Evolutionary conservation across 2,797 vertebrate species (phyloP).

Genomic region (Chromis chromis): DNA sequence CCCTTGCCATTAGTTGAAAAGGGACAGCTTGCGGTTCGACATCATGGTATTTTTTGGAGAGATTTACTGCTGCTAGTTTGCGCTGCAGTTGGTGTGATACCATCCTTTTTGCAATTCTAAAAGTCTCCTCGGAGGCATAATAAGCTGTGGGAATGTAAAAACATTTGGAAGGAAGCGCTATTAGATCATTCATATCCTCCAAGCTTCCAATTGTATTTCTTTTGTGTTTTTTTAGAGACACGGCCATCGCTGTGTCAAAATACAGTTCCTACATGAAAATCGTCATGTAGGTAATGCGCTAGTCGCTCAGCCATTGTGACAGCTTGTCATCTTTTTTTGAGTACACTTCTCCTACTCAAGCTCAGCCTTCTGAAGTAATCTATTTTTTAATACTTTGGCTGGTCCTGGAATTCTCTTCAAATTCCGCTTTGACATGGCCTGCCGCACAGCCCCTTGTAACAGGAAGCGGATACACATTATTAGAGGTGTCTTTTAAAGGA

Average conservation of each 20-base stretch:
- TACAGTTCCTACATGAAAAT: constrained; percentile 46
- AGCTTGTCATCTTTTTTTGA: constrained; percentile 59
- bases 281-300: constrained; percentile 53
- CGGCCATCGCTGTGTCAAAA: constrained; percentile 46
- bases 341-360: constrained; percentile 34
- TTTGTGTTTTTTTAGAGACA: neutral
- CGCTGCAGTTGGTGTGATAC: constrained; percentile 35
- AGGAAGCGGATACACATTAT: constrained; percentile 65
- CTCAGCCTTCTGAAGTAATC: constrained; percentile 51
- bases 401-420: constrained; percentile 58
- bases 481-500: constrained; percentile 72
- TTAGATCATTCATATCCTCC: constrained; percentile 43
- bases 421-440: constrained; percentile 65
- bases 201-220: constrained; percentile 50
- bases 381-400: constrained; percentile 57
- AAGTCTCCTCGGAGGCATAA: constrained; percentile 40
- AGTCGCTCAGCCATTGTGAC: constrained; percentile 64
- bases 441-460: constrained; percentile 56
- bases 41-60: constrained; percentile 44
- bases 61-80: constrained; percentile 40
- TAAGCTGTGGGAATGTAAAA: constrained; percentile 35
- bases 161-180: constrained; percentile 32
- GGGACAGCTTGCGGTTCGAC: constrained; percentile 61
- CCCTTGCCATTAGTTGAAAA: constrained; percentile 55
- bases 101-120: constrained; percentile 36